Evolutionary conservation across 2,113 vertebrate genomes (phyloP).

Genomic region (Piaya cayana): DNA sequence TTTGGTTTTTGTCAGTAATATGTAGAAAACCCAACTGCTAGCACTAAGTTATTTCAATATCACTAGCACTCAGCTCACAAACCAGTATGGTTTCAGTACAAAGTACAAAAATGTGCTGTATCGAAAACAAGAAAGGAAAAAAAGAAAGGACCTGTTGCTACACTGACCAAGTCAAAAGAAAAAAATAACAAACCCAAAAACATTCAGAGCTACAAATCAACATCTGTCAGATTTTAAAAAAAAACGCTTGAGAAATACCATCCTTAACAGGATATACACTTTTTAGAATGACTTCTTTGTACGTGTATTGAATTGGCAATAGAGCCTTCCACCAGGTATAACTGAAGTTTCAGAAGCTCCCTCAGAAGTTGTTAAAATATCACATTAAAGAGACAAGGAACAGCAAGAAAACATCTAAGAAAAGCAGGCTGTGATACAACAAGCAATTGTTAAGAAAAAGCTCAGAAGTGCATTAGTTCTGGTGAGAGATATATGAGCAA

Average conservation of each 20-base stretch:
- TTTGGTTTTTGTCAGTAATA: background rate
- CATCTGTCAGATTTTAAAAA: constrained; percentile 43
- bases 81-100: constrained; percentile 71
- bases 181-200: background rate
- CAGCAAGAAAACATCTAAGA: constrained; percentile 89
- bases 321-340: constrained; percentile 71
- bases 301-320: constrained; percentile 37
- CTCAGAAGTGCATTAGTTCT: constrained; percentile 91
- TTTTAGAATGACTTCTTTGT: constrained; percentile 27
- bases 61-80: constrained; percentile 65
- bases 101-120: constrained; percentile 70
- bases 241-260: constrained; percentile 21
- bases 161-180: constrained; percentile 52
- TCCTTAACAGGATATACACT: constrained; percentile 51
- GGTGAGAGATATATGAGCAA: constrained; percentile 98
- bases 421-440: constrained; percentile 87
- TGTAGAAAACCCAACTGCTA: constrained; percentile 37
- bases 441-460: constrained; percentile 87
- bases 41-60: constrained; percentile 44
- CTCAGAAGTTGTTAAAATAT: constrained; percentile 80
- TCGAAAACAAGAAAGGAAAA: background rate
- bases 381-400: constrained; percentile 84
- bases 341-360: constrained; percentile 73
- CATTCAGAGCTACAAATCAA: constrained; percentile 56
- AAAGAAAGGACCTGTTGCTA: constrained; percentile 54